Conservation (phyloP, 2,113 vertebrate genomes). For the Mesembrinibis cayennensis region DNA sequence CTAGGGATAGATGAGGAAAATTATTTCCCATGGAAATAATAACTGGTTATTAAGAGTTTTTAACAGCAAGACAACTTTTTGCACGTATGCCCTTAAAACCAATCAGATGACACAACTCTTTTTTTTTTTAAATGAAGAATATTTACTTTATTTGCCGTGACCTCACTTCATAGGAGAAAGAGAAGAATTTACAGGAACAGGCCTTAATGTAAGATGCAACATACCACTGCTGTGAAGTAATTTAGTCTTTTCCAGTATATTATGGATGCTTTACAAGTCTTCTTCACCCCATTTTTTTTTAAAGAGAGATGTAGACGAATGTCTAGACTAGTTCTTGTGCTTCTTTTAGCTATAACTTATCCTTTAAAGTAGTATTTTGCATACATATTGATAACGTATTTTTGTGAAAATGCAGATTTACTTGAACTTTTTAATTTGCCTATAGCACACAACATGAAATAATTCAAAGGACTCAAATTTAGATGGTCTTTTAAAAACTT, state of each 20-base stretch:
- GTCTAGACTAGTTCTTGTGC: neutral
- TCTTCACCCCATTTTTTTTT: neutral
- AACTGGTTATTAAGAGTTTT: neutral
- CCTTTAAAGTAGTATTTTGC: neutral
- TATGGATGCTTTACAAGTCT: neutral
- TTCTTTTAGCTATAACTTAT: neutral
- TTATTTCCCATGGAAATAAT: neutral
- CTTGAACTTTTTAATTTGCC: neutral
- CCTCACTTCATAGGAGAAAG: neutral
- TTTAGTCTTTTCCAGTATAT: neutral
- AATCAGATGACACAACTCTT: accelerated
- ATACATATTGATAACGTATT: neutral
- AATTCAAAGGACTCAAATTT: neutral
- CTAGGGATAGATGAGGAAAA: neutral
- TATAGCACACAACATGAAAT: neutral
- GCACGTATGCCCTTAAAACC: neutral
- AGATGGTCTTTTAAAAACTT: neutral
- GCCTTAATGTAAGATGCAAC: neutral
- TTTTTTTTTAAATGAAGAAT: neutral
- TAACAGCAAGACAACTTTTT: neutral
- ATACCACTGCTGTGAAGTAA: neutral
- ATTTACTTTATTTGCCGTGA: neutral
- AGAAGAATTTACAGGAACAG: neutral
- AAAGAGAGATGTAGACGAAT: neutral
- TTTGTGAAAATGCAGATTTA: neutral